Evolutionary conservation across 1,140 invertebrate genomes (phyloP).

Genomic region (Zaprionus ornatus): DNA sequence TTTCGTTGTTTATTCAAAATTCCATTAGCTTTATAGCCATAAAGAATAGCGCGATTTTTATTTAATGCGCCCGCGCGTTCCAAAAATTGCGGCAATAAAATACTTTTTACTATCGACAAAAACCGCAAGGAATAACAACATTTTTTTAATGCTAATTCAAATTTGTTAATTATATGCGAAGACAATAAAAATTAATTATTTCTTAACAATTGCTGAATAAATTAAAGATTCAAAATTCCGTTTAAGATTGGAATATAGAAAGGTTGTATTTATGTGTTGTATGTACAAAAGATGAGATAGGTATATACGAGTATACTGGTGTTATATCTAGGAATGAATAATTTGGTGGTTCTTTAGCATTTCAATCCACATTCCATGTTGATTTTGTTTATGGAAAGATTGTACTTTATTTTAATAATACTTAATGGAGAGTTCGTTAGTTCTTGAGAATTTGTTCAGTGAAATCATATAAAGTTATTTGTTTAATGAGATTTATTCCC

Average conservation of each 20-base stretch:
- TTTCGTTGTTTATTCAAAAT: constrained; percentile 44
- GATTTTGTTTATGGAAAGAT: too few species aligned
- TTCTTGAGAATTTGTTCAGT: too few species aligned
- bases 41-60: constrained; percentile 47
- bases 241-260: too few species aligned
- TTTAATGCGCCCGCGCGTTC: constrained; percentile 14
- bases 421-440: too few species aligned
- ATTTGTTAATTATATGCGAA: constrained; percentile 6
- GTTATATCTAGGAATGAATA: too few species aligned
- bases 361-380: too few species aligned
- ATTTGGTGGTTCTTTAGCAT: too few species aligned
- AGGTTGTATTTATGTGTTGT: too few species aligned
- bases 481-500: too few species aligned
- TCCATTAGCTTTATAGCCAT: constrained; percentile 64
- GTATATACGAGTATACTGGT: too few species aligned
- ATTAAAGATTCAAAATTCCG: not conserved
- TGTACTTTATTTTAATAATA: too few species aligned
- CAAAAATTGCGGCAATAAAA: constrained; percentile 45
- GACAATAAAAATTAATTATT: constrained; percentile 3
- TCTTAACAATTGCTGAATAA: not conserved
- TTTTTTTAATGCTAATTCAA: constrained; percentile 28
- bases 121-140: constrained; percentile 6
- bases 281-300: too few species aligned
- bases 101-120: constrained; percentile 40
- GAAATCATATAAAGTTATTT: not conserved